Base-by-base conservation (phyloP, 2,113 vertebrate genomes). In the Vidua macroura region DNA sequence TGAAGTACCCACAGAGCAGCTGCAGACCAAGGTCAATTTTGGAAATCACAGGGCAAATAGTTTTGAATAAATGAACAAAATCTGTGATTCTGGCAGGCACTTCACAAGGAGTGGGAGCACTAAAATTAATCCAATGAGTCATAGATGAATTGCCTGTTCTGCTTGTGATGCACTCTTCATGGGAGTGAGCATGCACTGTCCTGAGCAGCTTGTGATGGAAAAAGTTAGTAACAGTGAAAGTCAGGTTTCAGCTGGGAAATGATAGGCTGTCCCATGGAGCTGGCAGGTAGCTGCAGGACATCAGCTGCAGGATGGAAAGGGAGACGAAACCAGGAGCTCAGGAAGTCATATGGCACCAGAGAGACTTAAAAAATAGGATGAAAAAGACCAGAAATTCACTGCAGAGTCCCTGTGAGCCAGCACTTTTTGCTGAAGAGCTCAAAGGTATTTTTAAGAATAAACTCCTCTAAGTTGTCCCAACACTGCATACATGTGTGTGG, bases 21-120 rank as follows among this genome's bases (percentile, higher is more conserved):
- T 77, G 49, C 63, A 79, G 86, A 48, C 59, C 43, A 48, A 88
- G 73, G 70, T 52, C 3, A 7, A 9, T 70, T 87, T 86, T 55
- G 59, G 48, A 96, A 96, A 77, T 63, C 68, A 15, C 6, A 3
- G 35, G 44, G 51, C 56, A 90, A 87, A 89, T n/a, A 85, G 13
- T 74, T 95, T 24, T 77, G 83, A 92, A 84, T 81, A 92, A 86
- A 96, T 83, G 9, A 85, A 56, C n/a, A 44, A 92, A 82, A 87
- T 67, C 37, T 3, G 3, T 59, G 60, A 76, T 84, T 82, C 46
- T 91, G 70, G 70, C 44, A 90, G 73, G 59, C 41, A 23, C 48
- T 87, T 93, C 51, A 48, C 30, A 62, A 69, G 28, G 22, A 77
- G 33, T 27, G 46, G 35, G 53, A 93, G 48, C 51, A 21, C 33